These are phyloP conservation scores for Benitochromis conjunctus DNA, from an alignment of 2,113 vertebrate genomes.

Conservation along the genomic window DNA sequence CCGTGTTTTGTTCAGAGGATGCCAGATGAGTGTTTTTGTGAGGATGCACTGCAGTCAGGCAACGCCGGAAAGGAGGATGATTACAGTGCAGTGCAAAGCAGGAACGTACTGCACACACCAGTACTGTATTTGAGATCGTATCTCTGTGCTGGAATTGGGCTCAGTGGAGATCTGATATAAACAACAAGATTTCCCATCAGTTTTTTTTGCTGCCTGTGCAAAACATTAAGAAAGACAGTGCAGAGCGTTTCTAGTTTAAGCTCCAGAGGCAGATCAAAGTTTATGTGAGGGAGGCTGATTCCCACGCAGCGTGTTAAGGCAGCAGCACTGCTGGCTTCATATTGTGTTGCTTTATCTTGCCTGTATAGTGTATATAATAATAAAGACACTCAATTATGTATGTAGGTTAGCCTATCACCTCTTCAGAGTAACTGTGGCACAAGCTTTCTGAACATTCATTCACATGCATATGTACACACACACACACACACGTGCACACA, in stretches of 20 bases:
- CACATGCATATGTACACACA: not conserved
- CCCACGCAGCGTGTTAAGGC: constrained; percentile 24
- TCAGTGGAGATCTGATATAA: not conserved
- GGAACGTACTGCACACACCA: not conserved
- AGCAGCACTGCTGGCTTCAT: not conserved
- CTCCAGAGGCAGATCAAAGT: constrained; percentile 57
- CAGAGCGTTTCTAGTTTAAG: not conserved
- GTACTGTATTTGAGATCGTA: not conserved
- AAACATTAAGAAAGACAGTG: not conserved
- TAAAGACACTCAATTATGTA: not conserved
- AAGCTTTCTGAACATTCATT: not conserved
- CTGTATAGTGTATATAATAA: not conserved
- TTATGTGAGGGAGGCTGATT: constrained; percentile 47
- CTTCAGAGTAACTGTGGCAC: not conserved
- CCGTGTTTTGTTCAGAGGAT: not conserved
- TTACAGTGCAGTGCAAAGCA: not conserved
- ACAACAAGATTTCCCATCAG: not conserved
- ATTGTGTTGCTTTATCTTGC: not conserved
- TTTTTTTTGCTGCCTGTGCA: not conserved
- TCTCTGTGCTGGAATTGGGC: not conserved
- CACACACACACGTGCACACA: not conserved
- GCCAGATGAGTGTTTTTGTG: not conserved
- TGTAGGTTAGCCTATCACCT: not conserved
- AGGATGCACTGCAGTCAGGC: constrained; percentile 23
- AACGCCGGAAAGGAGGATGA: not conserved